Evolutionary conservation across 2,113 vertebrate species (phyloP).

Genomic region (Aphyosemion australe): DNA sequence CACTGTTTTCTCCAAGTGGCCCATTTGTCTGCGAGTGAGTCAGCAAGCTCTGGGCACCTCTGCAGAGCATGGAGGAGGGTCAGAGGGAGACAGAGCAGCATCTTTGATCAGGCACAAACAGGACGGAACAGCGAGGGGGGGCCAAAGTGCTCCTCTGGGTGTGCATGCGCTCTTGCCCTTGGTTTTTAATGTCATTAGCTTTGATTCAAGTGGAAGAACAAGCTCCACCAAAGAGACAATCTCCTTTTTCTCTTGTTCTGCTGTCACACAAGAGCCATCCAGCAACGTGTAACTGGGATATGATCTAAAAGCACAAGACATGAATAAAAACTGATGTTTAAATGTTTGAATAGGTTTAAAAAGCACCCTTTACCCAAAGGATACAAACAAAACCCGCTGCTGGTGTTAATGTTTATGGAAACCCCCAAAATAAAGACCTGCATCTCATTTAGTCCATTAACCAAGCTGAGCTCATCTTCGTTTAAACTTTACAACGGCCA

Average conservation of each 20-base stretch:
- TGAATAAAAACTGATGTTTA: not conserved
- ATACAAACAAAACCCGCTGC: slow-evolving; percentile 8
- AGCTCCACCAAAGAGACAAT: slow-evolving; percentile 26
- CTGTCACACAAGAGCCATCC: slow-evolving; percentile 19
- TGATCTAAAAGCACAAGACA: not conserved
- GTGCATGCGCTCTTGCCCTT: slow-evolving; percentile 26
- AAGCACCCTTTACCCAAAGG: not conserved
- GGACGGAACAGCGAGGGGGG: slow-evolving; percentile 27
- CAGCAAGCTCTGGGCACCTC: slow-evolving; percentile 68
- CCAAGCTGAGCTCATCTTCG: not conserved
- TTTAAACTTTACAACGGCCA: slow-evolving; percentile 1
- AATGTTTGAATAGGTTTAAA: not conserved
- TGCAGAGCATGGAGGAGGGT: slow-evolving; percentile 60
- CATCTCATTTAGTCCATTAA: slow-evolving; percentile 8
- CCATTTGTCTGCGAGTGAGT: slow-evolving; percentile 70
- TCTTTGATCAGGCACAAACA: slow-evolving; percentile 46
- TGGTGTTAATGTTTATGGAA: slow-evolving; percentile 5
- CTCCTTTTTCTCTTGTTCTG: slow-evolving; percentile 30
- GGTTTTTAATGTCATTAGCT: slow-evolving; percentile 67
- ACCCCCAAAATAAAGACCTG: not conserved
- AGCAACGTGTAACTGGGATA: slow-evolving; percentile 4
- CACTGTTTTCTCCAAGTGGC: slow-evolving; percentile 63
- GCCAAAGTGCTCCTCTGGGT: slow-evolving; percentile 21
- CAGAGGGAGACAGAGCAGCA: slow-evolving; percentile 47
- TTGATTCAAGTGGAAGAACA: slow-evolving; percentile 58